phyloP scores from a whole-genome alignment of 1,140 invertebrate species.

The Listronotus oregonensis region DNA sequence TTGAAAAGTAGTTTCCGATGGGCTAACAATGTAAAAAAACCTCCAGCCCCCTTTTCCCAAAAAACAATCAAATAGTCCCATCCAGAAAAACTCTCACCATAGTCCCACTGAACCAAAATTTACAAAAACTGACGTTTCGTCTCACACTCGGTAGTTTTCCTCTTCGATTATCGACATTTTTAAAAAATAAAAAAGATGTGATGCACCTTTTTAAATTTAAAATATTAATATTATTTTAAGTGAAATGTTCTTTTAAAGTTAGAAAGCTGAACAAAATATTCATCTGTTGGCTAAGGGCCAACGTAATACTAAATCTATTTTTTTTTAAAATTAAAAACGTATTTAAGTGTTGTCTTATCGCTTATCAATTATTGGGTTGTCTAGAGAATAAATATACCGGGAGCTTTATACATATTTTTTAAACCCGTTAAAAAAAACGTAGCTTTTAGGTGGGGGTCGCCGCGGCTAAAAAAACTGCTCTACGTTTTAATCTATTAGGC shows the following conservation, averaged over 20 bases:
- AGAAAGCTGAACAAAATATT: conserved; percentile 30
- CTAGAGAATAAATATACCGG: too few species aligned
- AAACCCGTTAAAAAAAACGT: too few species aligned
- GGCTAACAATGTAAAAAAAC: conserved; percentile 71
- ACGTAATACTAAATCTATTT: conserved; percentile 1
- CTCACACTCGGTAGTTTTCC: conserved; percentile 23
- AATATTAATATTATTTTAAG: conserved; percentile 21
- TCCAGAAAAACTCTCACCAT: not conserved
- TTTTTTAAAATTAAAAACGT: conserved; percentile 3
- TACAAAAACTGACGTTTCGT: conserved; percentile 32
- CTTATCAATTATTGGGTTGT: conserved; percentile 1
- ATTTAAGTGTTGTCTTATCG: not conserved
- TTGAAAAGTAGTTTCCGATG: conserved; percentile 68
- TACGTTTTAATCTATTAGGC: too few species aligned
- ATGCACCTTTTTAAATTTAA: not conserved
- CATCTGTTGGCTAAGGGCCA: conserved; percentile 34
- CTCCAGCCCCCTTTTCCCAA: conserved; percentile 61
- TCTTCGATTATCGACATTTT: conserved; percentile 13
- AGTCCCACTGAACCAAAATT: conserved; percentile 11
- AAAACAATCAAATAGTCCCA: conserved; percentile 41
- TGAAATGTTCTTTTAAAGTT: conserved; percentile 29
- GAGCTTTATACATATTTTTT: too few species aligned
- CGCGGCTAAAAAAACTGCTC: too few species aligned
- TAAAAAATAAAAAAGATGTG: not conserved
- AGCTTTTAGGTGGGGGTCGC: too few species aligned